phyloP scores from a whole-genome alignment of 2,888 invertebrate species.

The Dasysyrphus albostriatus region DNA sequence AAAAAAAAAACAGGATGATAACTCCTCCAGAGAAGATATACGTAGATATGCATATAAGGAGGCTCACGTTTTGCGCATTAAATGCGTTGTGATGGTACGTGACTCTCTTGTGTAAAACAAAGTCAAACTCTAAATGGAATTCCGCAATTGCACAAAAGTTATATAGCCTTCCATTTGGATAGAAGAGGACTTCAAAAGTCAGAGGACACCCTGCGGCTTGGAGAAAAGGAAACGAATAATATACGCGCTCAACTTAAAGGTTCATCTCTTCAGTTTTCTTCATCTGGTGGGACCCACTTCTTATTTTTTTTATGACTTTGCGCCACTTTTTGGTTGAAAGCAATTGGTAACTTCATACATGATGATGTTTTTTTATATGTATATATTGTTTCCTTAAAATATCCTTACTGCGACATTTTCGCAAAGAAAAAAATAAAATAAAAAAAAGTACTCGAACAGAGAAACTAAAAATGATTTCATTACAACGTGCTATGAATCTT shows the following conservation, averaged over 20 bases:
- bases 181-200: background rate
- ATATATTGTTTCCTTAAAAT: slow-evolving; percentile 27
- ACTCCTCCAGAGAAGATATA: slow-evolving; percentile 43
- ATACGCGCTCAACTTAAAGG: slow-evolving; percentile 51
- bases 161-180: slow-evolving; percentile 25
- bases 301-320: slow-evolving; percentile 66
- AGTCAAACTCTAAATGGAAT: slow-evolving; percentile 72
- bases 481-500: slow-evolving; percentile 71
- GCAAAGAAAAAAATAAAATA: slow-evolving; percentile 1
- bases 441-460: slow-evolving; percentile 9
- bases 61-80: slow-evolving; percentile 78
- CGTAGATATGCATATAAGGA: slow-evolving; percentile 39
- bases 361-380: slow-evolving; percentile 23
- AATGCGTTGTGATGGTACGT: slow-evolving; percentile 78
- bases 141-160: slow-evolving; percentile 70
- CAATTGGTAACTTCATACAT: slow-evolving; percentile 54
- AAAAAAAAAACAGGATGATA: background rate
- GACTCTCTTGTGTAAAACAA: slow-evolving; percentile 76
- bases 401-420: slow-evolving; percentile 39
- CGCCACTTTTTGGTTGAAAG: slow-evolving; percentile 56
- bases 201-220: slow-evolving; percentile 12
- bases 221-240: background rate
- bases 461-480: slow-evolving; percentile 68
- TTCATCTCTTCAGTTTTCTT: slow-evolving; percentile 52
- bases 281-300: slow-evolving; percentile 25